Evolutionary conservation across 2,888 invertebrate species (phyloP).

Genomic region (Cordilura impudica): DNA sequence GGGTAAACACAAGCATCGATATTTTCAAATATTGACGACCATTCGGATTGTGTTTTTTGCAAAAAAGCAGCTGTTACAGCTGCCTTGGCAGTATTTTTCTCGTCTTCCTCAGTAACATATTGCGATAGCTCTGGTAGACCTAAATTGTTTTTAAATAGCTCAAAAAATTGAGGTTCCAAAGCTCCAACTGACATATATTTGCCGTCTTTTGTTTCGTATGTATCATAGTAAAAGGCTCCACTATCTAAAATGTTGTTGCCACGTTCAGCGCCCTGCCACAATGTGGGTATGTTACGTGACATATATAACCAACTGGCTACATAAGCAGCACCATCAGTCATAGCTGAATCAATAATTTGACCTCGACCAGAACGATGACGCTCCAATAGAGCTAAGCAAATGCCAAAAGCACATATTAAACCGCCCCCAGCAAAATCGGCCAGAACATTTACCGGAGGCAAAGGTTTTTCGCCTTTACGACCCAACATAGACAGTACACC

Average conservation of each 20-base stretch:
- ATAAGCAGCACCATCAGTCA: constrained; percentile 96
- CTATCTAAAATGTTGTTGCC: constrained; percentile 92
- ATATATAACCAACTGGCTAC: constrained; percentile 91
- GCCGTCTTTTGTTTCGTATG: constrained; percentile 94
- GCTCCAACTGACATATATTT: constrained; percentile 95
- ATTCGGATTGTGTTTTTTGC: constrained; percentile 90
- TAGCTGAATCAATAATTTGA: constrained; percentile 92
- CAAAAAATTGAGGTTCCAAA: constrained; percentile 94
- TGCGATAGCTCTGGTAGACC: constrained; percentile 81
- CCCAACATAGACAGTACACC: constrained; percentile 92
- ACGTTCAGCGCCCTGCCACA: constrained; percentile 81
- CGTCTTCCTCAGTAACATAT: constrained; percentile 77
- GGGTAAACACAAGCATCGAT: constrained; percentile 97
- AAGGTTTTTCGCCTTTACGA: constrained; percentile 83
- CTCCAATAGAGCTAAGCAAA: constrained; percentile 90
- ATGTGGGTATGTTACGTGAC: constrained; percentile 80
- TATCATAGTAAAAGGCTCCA: constrained; percentile 91
- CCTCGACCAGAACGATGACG: constrained; percentile 87
- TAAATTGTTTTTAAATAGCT: constrained; percentile 84
- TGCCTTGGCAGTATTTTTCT: constrained; percentile 78
- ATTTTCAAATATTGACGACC: constrained; percentile 88
- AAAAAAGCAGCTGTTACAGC: constrained; percentile 84
- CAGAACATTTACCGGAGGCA: constrained; percentile 89
- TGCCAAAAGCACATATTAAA: constrained; percentile 92
- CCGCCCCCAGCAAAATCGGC: constrained; percentile 99